These are phyloP conservation scores for Ormyrus rosae DNA, from an alignment of 2,888 invertebrate genomes.

Conservation along the genomic window DNA sequence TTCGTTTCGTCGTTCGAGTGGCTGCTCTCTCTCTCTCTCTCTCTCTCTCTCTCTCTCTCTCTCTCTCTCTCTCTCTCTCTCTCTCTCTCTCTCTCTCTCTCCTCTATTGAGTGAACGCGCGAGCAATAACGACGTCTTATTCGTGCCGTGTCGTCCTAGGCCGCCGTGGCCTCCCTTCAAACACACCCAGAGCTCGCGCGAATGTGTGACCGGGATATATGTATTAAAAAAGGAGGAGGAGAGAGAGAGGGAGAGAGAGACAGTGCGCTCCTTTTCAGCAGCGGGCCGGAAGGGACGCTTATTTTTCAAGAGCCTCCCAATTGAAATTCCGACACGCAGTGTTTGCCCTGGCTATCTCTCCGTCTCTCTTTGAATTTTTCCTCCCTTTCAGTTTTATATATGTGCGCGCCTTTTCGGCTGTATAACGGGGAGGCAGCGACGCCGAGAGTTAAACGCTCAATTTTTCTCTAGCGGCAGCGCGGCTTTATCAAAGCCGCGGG, in stretches of 20 bases:
- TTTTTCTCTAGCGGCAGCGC: conserved; percentile 20
- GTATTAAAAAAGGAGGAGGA: conserved; percentile 6
- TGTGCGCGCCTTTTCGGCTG: neutral
- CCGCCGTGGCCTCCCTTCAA: conserved; percentile 22
- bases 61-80: too few species aligned
- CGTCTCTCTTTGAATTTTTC: neutral
- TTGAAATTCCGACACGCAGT: conserved; percentile 49
- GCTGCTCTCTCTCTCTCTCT: too few species aligned
- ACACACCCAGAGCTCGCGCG: neutral
- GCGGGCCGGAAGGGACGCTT: conserved; percentile 34
- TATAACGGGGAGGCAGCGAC: neutral
- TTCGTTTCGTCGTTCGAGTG: too few species aligned
- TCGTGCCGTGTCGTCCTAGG: neutral
- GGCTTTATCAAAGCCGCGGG: conserved; percentile 29
- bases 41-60: too few species aligned
- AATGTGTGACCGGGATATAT: conserved; percentile 14
- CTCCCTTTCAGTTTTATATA: neutral
- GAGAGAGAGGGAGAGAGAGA: neutral
- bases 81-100: too few species aligned
- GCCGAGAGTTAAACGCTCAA: conserved; percentile 6
- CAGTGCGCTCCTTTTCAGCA: conserved; percentile 21
- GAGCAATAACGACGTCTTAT: conserved; percentile 4
- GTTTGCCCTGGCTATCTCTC: conserved; percentile 31
- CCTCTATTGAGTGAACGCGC: too few species aligned
- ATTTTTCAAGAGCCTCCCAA: conserved; percentile 30